These are phyloP conservation scores for Edolisoma coerulescens DNA, from an alignment of 2,113 vertebrate species.

Conservation along the genomic window DNA sequence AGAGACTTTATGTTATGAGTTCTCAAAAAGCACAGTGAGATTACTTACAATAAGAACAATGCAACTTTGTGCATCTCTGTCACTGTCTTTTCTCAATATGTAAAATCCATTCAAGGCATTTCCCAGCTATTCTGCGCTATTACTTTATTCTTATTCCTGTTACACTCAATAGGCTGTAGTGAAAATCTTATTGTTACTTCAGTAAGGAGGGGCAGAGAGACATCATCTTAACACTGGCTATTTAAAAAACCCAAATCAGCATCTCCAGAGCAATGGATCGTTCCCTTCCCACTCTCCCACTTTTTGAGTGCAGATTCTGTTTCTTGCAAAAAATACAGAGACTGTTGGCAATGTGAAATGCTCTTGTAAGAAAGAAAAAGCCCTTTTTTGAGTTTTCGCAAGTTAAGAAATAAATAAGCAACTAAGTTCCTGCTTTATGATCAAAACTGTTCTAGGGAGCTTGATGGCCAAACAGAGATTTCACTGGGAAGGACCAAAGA, in stretches of 20 bases:
- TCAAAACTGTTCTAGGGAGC: neutral
- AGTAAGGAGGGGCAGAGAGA: neutral
- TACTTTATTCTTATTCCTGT: neutral
- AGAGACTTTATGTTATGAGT: neutral
- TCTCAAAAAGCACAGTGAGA: neutral
- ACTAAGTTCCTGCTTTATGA: neutral
- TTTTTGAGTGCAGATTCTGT: neutral
- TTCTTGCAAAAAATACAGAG: neutral
- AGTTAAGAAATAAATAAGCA: neutral
- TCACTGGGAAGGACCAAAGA: neutral
- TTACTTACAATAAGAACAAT: neutral
- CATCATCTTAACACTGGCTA: neutral
- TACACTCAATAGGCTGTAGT: neutral
- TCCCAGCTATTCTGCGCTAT: neutral
- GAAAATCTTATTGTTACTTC: neutral
- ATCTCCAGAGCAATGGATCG: neutral
- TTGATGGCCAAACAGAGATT: neutral
- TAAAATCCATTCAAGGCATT: neutral
- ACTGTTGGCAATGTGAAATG: neutral
- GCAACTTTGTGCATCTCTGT: neutral
- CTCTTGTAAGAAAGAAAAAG: neutral
- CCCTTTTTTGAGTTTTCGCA: neutral
- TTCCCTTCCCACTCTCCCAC: neutral
- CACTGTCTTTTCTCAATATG: neutral
- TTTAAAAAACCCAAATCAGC: neutral